Evolutionary conservation across 2,797 vertebrate genomes (phyloP).

Genomic region (Sebastolobus alascanus): DNA sequence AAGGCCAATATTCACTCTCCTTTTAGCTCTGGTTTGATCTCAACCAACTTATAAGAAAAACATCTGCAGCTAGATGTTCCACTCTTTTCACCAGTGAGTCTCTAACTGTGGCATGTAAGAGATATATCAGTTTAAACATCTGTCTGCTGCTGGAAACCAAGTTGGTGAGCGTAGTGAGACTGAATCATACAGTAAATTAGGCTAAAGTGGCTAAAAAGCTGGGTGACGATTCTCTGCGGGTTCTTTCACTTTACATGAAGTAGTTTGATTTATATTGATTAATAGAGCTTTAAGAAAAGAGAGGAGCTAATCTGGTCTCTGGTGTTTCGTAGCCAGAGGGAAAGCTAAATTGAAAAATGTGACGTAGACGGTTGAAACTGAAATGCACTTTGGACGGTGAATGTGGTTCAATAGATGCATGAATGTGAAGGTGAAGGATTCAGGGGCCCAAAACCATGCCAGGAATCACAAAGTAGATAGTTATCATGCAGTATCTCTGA

Average conservation of each 20-base stretch:
- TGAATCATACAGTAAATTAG: not conserved
- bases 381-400: not conserved
- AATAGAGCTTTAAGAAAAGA: constrained; percentile 4
- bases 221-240: constrained; percentile 4
- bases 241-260: not conserved
- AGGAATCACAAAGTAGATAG: not conserved
- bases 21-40: not conserved
- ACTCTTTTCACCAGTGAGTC: not conserved
- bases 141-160: not conserved
- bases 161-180: not conserved
- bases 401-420: not conserved
- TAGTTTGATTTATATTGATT: constrained; percentile 27
- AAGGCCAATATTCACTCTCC: not conserved
- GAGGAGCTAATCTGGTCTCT: constrained; percentile 27
- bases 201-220: constrained; percentile 8
- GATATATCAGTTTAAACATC: not conserved
- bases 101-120: not conserved
- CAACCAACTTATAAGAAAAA: not conserved
- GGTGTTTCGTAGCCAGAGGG: constrained; percentile 1
- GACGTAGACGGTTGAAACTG: not conserved
- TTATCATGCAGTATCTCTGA: not conserved
- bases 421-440: not conserved
- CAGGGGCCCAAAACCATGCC: not conserved
- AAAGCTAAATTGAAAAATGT: constrained; percentile 23
- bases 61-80: not conserved